Conservation (phyloP, 2,888 invertebrate species). For the Zaprionus obscuricornis region DNA sequence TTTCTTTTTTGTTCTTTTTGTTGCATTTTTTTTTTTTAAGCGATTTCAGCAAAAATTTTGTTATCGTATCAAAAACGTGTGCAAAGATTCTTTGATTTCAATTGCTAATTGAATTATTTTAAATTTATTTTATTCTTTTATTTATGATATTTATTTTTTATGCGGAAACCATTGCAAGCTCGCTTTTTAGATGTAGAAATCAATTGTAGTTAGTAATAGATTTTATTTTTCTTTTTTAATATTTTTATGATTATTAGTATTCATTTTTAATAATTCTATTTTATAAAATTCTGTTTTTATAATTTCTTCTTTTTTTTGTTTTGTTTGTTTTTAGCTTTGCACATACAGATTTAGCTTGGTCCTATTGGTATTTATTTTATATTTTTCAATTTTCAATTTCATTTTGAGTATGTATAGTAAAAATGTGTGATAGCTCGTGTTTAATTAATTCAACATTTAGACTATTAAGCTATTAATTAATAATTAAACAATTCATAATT, state of each 20-base stretch:
- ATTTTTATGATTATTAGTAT: constrained; percentile 16
- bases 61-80: constrained; percentile 45
- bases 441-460: neutral
- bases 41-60: constrained; percentile 67
- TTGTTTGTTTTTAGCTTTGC: constrained; percentile 43
- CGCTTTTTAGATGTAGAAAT: constrained; percentile 55
- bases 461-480: constrained; percentile 36
- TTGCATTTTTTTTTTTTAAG: constrained; percentile 65
- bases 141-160: constrained; percentile 23
- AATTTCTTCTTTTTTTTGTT: constrained; percentile 25
- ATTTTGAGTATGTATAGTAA: constrained; percentile 34
- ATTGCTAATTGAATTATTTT: constrained; percentile 24
- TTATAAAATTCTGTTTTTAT: constrained; percentile 63
- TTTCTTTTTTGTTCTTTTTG: constrained; percentile 29
- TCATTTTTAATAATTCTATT: constrained; percentile 21
- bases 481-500: constrained; percentile 47
- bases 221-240: no score
- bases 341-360: constrained; percentile 63
- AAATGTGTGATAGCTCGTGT: neutral
- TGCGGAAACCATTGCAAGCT: constrained; percentile 81
- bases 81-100: constrained; percentile 21
- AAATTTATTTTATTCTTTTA: constrained; percentile 35
- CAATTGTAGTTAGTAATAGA: no score
- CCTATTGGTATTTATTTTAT: constrained; percentile 54
- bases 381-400: constrained; percentile 30